These are phyloP conservation scores for Tholera decimalis DNA, from an alignment of 2,888 invertebrate species.

Conservation along the genomic window DNA sequence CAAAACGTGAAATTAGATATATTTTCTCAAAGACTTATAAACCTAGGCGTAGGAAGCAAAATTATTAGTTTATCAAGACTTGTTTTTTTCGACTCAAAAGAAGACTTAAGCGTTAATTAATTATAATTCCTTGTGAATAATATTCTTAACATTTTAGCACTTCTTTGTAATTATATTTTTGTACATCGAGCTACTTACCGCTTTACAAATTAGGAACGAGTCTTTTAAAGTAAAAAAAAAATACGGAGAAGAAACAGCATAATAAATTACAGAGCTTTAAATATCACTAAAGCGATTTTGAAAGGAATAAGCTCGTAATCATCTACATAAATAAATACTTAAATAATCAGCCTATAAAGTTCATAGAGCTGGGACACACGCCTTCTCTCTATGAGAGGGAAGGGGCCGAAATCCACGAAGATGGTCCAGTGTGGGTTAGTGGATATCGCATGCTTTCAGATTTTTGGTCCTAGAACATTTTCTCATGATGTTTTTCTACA, in stretches of 20 bases:
- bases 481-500: too few relatives aligned
- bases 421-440: too few relatives aligned
- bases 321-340: too few relatives aligned
- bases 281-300: not conserved
- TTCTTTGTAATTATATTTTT: slow-evolving; percentile 26
- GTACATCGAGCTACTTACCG: not conserved
- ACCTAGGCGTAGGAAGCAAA: slow-evolving; percentile 3
- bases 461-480: too few relatives aligned
- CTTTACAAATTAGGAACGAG: slow-evolving; percentile 3
- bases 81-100: slow-evolving; percentile 15
- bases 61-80: slow-evolving; percentile 21
- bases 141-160: slow-evolving; percentile 32
- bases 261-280: not conserved
- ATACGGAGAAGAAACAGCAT: not conserved
- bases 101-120: slow-evolving; percentile 46
- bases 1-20: not conserved
- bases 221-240: not conserved
- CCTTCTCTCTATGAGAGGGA: too few relatives aligned
- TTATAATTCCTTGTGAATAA: slow-evolving; percentile 43
- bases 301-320: too few relatives aligned
- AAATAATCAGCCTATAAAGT: too few relatives aligned
- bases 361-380: too few relatives aligned
- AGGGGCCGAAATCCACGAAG: too few relatives aligned
- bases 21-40: not conserved
- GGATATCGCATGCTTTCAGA: too few relatives aligned